These are phyloP conservation scores for Nycticryphes semicollaris DNA, from an alignment of 2,113 vertebrate genomes.

Conservation along the genomic window DNA sequence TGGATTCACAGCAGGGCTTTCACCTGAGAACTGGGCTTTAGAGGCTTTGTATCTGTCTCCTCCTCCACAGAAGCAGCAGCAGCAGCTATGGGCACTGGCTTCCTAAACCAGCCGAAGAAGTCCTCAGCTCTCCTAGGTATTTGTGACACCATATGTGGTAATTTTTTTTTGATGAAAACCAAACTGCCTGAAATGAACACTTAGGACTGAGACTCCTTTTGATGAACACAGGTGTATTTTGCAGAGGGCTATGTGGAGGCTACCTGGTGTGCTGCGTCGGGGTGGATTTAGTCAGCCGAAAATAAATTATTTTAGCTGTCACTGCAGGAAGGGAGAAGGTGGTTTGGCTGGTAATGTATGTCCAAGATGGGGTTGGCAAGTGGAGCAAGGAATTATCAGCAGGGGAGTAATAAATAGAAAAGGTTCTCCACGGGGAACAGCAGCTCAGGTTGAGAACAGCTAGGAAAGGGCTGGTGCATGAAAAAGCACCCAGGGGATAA, in stretches of 20 bases:
- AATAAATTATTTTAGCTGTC: neutral
- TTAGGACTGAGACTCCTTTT: neutral
- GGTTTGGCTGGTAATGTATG: neutral
- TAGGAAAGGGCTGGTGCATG: neutral
- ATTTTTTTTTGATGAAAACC: neutral
- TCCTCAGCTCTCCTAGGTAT: neutral
- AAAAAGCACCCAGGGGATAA: neutral
- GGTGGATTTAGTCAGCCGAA: neutral
- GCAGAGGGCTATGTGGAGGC: neutral
- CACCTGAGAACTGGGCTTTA: neutral
- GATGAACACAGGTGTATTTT: neutral
- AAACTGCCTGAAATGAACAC: neutral
- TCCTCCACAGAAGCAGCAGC: neutral
- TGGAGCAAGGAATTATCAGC: neutral
- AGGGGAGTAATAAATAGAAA: neutral
- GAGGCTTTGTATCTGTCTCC: neutral
- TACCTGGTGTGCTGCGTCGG: rapidly evolving
- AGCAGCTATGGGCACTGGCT: neutral
- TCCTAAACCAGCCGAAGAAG: neutral
- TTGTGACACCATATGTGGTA: neutral
- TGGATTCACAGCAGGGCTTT: neutral
- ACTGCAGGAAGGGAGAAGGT: neutral
- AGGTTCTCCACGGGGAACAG: neutral
- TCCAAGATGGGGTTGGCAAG: neutral
- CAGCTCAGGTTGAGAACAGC: neutral